These are phyloP conservation scores for Zophobas morio DNA, from an alignment of 1,140 invertebrate genomes.

Conservation along the genomic window DNA sequence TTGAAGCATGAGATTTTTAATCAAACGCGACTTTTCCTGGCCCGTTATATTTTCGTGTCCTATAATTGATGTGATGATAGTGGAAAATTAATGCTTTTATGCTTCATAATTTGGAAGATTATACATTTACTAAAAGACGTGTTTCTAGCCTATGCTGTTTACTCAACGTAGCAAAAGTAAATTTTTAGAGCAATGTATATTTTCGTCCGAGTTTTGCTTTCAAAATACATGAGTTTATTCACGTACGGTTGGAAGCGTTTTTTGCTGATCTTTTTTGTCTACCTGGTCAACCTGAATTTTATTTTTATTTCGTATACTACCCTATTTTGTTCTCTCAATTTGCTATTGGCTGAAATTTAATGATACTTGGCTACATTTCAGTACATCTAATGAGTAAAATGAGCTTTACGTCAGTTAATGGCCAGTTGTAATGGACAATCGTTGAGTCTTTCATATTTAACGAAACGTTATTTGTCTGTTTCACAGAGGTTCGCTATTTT, in stretches of 20 bases:
- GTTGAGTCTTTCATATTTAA: slow-evolving; percentile 5
- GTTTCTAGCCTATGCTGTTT: too few relatives aligned
- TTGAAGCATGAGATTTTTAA: too few relatives aligned
- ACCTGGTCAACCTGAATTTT: not conserved
- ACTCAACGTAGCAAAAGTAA: too few relatives aligned
- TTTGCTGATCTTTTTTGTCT: too few relatives aligned
- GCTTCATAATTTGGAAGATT: too few relatives aligned
- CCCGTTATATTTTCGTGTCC: too few relatives aligned
- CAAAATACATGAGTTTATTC: not conserved
- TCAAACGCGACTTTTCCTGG: too few relatives aligned
- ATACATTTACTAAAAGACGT: too few relatives aligned
- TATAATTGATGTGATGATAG: too few relatives aligned
- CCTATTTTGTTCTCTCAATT: slow-evolving; percentile 9
- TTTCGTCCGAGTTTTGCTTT: not conserved
- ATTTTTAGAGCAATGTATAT: too few relatives aligned
- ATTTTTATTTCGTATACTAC: slow-evolving; percentile 1
- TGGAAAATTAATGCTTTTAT: too few relatives aligned
- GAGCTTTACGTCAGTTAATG: slow-evolving; percentile 28
- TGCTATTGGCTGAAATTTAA: slow-evolving; percentile 18
- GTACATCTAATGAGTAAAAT: slow-evolving; percentile 31
- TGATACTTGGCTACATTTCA: slow-evolving; percentile 12
- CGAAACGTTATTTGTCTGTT: slow-evolving; percentile 20
- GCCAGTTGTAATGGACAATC: slow-evolving; percentile 14
- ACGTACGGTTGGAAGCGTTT: too few relatives aligned
- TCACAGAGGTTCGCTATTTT: not conserved